phyloP scores from a whole-genome alignment of 2,888 invertebrate species.

The Tetragnatha montana region DNA sequence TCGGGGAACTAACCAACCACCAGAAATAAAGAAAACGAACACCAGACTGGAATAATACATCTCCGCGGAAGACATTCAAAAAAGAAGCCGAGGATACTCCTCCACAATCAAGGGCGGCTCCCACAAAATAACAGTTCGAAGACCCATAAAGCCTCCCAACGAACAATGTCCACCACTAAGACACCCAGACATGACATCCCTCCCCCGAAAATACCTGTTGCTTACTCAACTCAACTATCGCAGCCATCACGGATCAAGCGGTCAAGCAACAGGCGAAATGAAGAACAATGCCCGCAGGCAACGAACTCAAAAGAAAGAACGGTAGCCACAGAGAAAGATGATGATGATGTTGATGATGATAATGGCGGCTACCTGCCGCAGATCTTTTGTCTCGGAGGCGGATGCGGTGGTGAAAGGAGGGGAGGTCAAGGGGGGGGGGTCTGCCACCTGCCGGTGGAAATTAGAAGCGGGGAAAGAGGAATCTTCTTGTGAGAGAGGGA shows the following conservation, averaged over 20 bases:
- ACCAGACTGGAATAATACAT: too few relatives aligned
- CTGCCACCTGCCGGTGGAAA: conserved; percentile 42
- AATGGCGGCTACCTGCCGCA: conserved; percentile 30
- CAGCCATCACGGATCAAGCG: background rate
- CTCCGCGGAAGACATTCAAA: too few relatives aligned
- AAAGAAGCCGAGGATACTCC: too few relatives aligned
- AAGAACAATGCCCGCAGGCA: conserved; percentile 17
- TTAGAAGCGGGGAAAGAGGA: background rate
- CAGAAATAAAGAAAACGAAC: too few relatives aligned
- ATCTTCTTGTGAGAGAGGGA: conserved; percentile 7
- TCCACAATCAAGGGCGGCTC: too few relatives aligned
- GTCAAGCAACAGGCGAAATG: background rate
- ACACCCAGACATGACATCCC: background rate
- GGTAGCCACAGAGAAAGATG: conserved; percentile 48
- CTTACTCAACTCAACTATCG: background rate
- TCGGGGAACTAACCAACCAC: too few relatives aligned
- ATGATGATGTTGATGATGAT: conserved; percentile 50
- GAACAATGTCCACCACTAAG: background rate
- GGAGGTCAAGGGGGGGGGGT: conserved; percentile 54
- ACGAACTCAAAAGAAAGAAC: conserved; percentile 15
- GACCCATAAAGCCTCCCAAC: too few relatives aligned
- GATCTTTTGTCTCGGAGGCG: conserved; percentile 39
- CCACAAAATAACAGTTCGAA: too few relatives aligned
- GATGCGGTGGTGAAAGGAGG: conserved; percentile 41
- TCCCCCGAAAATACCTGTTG: background rate